These are phyloP conservation scores for Halcyon leucocephala DNA, from an alignment of 2,797 vertebrate species.

Conservation along the genomic window DNA sequence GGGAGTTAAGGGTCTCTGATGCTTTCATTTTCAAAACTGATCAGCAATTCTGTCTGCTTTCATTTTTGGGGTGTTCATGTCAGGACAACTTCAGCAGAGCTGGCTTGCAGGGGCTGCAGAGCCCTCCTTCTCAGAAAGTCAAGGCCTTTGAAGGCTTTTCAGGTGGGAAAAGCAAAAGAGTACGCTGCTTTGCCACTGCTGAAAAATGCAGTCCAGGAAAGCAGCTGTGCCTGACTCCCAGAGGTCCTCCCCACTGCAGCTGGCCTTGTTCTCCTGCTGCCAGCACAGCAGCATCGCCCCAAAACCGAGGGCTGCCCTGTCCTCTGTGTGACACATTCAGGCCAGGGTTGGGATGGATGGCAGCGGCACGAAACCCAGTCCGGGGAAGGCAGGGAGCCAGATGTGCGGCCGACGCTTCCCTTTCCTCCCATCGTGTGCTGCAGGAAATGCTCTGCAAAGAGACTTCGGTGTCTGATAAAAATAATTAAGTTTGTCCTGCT, in stretches of 20 bases:
- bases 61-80: not conserved
- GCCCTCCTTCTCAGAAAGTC: not conserved
- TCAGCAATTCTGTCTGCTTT: not conserved
- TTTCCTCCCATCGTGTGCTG: accelerated
- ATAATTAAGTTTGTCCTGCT: not conserved
- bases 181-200: not conserved
- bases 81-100: not conserved
- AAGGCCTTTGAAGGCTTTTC: not conserved
- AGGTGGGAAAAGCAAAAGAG: not conserved
- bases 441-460: not conserved
- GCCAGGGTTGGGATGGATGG: not conserved
- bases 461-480: not conserved
- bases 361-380: accelerated
- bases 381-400: not conserved
- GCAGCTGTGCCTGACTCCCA: accelerated
- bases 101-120: not conserved
- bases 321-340: accelerated
- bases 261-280: not conserved
- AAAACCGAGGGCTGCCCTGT: accelerated
- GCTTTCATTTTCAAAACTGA: not conserved
- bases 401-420: not conserved
- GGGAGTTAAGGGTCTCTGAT: not conserved
- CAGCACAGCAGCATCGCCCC: not conserved
- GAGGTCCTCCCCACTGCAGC: not conserved
- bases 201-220: not conserved